Evolutionary conservation across 2,797 vertebrate genomes (phyloP), one percentile per base, ranked within the genome.

Genomic region (Acrocephalus scirpaceus): DNA sequence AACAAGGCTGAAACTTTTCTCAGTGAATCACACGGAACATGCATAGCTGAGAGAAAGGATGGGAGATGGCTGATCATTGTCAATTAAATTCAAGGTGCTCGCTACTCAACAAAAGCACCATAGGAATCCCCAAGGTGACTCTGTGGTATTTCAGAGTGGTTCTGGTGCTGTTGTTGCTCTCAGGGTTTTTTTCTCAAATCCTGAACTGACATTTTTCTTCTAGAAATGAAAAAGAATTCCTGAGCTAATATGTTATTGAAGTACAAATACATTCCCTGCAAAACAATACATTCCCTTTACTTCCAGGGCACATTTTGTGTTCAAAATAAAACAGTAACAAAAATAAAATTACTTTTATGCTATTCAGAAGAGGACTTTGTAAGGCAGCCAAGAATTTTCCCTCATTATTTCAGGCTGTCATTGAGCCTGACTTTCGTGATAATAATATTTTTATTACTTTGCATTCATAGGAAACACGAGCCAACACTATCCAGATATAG

Each of bases 361-460:
- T 95, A 25, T 90, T 96, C 95, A 95, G 87, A 88, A 77, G 66
- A 86, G 58, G 74, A 82, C 92, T 97, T 96, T 95, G 91, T 94
- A 94, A 92, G 81, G 86, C 79, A 94, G 95, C 92, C 91, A 96
- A 92, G 91, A 96, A 96, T 92, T 96, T 91, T 93, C 58, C 83
- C 56, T 95, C 94, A 93, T 94, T 94, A 95, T 95, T 96, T 96
- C 88, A 94, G 76, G 60, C 78, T 96, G 90, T 93, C 94, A 95
- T 86, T 96, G 88, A 94, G 89, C 50, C 57, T 96, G 86, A 96
- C 88, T 97, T 95, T 90, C 3, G 3, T 86, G 95, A 90, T 91
- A 97, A 96, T 82, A 95, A 91, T 95, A 93, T 92, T 96, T 97
- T 94, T 95, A 95, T 94, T 96, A 89, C 93, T 97, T 95, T 93